Evolutionary conservation across 2,797 vertebrate species (phyloP), one percentile per base, ranked within the genome.

Genomic region (Podarcis lilfordi): DNA sequence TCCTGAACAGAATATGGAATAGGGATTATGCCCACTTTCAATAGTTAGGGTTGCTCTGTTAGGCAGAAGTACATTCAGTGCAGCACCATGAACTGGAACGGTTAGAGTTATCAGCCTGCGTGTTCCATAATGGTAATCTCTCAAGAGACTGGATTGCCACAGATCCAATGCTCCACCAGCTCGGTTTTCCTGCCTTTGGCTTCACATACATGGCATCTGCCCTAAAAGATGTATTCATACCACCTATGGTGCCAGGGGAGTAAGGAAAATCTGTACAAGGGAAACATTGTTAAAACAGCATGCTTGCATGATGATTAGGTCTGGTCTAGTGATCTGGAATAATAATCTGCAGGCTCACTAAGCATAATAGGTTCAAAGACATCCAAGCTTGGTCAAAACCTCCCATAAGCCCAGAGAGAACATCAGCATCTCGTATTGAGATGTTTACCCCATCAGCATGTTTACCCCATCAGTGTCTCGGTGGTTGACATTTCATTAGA

Each of bases 401-500:
- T 96, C 93, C 94, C 92, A 10, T 6, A 92, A 95, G 91, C 86
- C 1, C 5, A 89, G 92, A 91, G 88, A 89, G 80, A 86, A 94
- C 92, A 93, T 91, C 81, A 15, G 90, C 19, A 64, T 86, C 89
- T 8, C 0, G 77, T 88, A 87, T 86, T 50, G 50, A 50, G 50
- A 50, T 50, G 11, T 50, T 50, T 50, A 13, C 50, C 50, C 50
- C 93, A 88, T 90, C 86, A 9, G 95, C 50, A 84, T 86, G 91
- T 94, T 95, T 91, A 86, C 78, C 95, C 95, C 95, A 92, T 96
- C 96, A 96, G 89, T 94, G 95, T 95, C 96, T 96, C 64, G 0
- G 32, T 59, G 91, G 91, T 94, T 96, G 96, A 95, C 84, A 59
- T 92, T 95, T 97, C 96, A 95, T 97, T 97, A 97, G 92, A 93